Conservation (phyloP, 2,888 invertebrate species). For the Caenorhabditis sulstoni region DNA sequence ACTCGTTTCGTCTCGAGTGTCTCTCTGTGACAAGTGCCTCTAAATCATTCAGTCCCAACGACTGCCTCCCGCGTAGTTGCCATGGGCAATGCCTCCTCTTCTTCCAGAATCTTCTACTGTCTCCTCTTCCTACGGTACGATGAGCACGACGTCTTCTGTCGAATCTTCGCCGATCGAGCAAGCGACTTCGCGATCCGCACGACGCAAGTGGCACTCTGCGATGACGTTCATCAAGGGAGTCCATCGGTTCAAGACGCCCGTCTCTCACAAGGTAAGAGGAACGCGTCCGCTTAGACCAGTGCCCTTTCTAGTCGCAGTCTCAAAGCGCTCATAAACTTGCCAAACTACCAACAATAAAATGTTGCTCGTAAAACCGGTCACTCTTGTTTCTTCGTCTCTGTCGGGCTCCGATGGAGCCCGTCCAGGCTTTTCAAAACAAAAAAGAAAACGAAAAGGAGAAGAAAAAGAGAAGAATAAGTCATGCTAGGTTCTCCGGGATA, state of each 20-base stretch:
- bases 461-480: constrained; percentile 13
- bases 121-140: constrained; percentile 48
- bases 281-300: not conserved
- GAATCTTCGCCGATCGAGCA: constrained; percentile 65
- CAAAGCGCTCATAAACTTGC: constrained; percentile 18
- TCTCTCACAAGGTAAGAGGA: constrained; percentile 49
- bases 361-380: constrained; percentile 26
- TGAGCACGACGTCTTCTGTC: constrained; percentile 61
- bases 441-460: constrained; percentile 5
- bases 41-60: constrained; percentile 1
- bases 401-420: too few species aligned
- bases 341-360: constrained; percentile 32
- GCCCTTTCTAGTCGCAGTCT: constrained; percentile 12
- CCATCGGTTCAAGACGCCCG: constrained; percentile 74
- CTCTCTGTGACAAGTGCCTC: constrained; percentile 28
- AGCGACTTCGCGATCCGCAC: constrained; percentile 63
- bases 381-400: not conserved
- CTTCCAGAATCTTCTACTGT: constrained; percentile 49
- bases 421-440: not conserved
- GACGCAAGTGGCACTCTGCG: constrained; percentile 78
- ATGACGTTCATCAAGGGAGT: constrained; percentile 76
- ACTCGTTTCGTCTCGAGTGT: constrained; percentile 46
- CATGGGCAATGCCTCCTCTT: not conserved
- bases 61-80: not conserved
- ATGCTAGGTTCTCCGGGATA: constrained; percentile 23